Evolutionary conservation across 2,113 vertebrate genomes (phyloP).

Genomic region (Hyperopisus bebe): DNA sequence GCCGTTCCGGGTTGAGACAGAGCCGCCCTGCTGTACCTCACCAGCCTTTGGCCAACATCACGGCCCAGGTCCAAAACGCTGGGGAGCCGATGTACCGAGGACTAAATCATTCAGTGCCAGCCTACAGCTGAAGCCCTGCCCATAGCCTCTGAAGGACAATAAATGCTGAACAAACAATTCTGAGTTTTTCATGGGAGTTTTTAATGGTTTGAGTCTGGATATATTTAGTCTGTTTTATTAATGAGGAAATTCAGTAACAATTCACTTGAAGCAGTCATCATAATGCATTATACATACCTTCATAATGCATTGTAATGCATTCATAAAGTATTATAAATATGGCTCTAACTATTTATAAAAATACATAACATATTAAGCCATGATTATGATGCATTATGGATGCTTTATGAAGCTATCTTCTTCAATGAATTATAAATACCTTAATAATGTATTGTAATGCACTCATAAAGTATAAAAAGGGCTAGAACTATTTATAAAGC

Average conservation of each 20-base stretch:
- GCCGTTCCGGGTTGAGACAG: background rate
- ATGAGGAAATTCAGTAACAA: background rate
- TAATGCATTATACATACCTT: too few species aligned
- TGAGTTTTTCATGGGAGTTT: constrained; percentile 99
- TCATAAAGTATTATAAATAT: too few species aligned
- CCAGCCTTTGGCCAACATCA: background rate
- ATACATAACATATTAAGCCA: too few species aligned
- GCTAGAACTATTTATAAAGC: too few species aligned
- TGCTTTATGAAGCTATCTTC: too few species aligned
- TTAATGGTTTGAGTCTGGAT: constrained; percentile 51
- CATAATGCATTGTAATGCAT: too few species aligned
- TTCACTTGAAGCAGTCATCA: too few species aligned
- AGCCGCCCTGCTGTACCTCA: background rate
- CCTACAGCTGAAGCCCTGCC: constrained; percentile 99
- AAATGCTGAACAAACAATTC: constrained; percentile 99
- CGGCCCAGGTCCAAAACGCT: background rate
- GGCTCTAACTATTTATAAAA: too few species aligned
- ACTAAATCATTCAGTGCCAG: constrained; percentile 99
- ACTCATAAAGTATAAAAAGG: too few species aligned
- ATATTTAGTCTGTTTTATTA: background rate
- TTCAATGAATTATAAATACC: too few species aligned
- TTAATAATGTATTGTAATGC: too few species aligned
- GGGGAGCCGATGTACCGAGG: constrained; percentile 79
- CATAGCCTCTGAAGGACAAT: constrained; percentile 98
- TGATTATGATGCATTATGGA: too few species aligned